phyloP scores from a whole-genome alignment of 2,797 vertebrate genomes.

The Bovichtus diacanthus region DNA sequence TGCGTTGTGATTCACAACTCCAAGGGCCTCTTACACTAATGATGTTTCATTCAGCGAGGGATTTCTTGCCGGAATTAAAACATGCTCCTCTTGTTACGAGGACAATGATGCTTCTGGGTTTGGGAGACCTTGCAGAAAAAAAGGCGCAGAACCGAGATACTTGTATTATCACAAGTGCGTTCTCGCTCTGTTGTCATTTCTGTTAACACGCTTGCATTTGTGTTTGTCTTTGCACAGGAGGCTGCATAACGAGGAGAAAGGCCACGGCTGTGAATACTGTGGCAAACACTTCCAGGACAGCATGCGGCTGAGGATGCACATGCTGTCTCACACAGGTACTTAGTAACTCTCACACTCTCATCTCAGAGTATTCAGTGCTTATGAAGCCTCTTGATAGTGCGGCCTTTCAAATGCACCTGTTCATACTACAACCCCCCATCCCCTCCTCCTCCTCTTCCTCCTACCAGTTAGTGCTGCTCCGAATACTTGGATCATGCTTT shows the following conservation, averaged over 20 bases:
- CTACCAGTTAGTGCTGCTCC: slow-evolving; percentile 61
- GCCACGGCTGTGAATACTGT: slow-evolving; percentile 96
- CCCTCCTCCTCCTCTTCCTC: slow-evolving; percentile 8
- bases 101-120: slow-evolving; percentile 74
- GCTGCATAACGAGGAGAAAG: slow-evolving; percentile 96
- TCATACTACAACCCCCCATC: slow-evolving; percentile 40
- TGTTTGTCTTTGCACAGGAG: slow-evolving; percentile 87
- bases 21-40: slow-evolving; percentile 78
- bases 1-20: slow-evolving; percentile 82
- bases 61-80: slow-evolving; percentile 78
- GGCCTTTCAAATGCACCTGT: slow-evolving; percentile 79
- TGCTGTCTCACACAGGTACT: slow-evolving; percentile 98
- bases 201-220: slow-evolving; percentile 47
- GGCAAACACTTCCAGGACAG: slow-evolving; percentile 97
- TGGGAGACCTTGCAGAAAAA: slow-evolving; percentile 57
- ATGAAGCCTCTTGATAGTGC: slow-evolving; percentile 65
- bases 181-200: slow-evolving; percentile 25
- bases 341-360: slow-evolving; percentile 47
- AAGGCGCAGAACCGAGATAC: slow-evolving; percentile 40
- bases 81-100: slow-evolving; percentile 70
- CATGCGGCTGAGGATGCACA: slow-evolving; percentile 98
- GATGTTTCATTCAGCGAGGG: slow-evolving; percentile 76
- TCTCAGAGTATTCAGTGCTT: slow-evolving; percentile 53
- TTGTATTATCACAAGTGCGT: slow-evolving; percentile 52
- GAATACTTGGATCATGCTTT: slow-evolving; percentile 71